phyloP scores from a whole-genome alignment of 2,888 invertebrate genomes.

The Scaptodrosophila latifasciaeformis region DNA sequence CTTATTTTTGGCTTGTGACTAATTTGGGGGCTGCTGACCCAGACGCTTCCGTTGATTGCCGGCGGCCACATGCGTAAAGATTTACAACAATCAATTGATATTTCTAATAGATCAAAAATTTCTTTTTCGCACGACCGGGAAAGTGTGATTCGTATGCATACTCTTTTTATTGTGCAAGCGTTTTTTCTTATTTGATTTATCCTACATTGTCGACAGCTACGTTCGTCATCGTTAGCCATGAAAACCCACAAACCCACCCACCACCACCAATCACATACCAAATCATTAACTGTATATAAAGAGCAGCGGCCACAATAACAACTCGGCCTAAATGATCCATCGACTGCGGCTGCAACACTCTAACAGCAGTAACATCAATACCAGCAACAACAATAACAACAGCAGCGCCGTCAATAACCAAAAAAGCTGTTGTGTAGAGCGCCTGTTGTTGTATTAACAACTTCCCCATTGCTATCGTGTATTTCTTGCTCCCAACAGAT shows the following conservation, averaged over 20 bases:
- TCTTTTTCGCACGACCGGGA: neutral
- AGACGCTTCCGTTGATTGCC: constrained; percentile 68
- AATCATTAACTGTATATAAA: constrained; percentile 7
- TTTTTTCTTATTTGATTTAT: constrained; percentile 43
- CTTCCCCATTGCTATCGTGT: constrained; percentile 52
- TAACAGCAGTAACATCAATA: constrained; percentile 29
- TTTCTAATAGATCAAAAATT: neutral
- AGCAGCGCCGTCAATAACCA: constrained; percentile 4
- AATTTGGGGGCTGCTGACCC: constrained; percentile 57
- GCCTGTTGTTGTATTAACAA: constrained; percentile 57
- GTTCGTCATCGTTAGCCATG: constrained; percentile 30
- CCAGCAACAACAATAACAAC: neutral
- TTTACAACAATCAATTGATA: neutral
- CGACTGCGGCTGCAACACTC: constrained; percentile 47
- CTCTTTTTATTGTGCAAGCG: constrained; percentile 48
- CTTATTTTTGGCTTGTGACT: constrained; percentile 51
- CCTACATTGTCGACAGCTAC: constrained; percentile 10
- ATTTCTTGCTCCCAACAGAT: constrained; percentile 29
- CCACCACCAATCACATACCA: constrained; percentile 18
- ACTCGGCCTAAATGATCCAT: constrained; percentile 66
- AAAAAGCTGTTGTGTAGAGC: constrained; percentile 4
- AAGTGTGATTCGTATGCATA: neutral
- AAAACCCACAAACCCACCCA: constrained; percentile 19
- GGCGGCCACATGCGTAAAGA: constrained; percentile 43
- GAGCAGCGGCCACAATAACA: constrained; percentile 57